Conservation (phyloP, 2,797 vertebrate species). For the Botia almorhae region DNA sequence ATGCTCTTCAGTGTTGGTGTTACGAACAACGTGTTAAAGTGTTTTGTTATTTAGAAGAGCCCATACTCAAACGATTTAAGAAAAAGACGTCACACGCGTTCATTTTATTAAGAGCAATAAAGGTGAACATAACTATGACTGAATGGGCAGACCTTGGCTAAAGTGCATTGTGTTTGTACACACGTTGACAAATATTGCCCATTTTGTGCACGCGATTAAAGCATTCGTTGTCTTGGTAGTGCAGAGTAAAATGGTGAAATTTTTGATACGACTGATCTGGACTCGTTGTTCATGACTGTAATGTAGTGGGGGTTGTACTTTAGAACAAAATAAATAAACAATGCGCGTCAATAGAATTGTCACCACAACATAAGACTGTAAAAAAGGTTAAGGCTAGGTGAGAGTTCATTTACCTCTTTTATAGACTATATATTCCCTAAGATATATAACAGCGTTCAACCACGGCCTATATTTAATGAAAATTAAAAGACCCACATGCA, state of each 20-base stretch:
- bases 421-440: too few relatives aligned
- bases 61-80: conserved; percentile 22
- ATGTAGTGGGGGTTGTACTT: conserved; percentile 19
- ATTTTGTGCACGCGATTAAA: conserved; percentile 3
- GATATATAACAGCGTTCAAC: too few relatives aligned
- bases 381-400: too few relatives aligned
- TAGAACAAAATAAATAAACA: neutral
- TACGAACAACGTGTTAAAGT: conserved; percentile 59
- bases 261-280: neutral
- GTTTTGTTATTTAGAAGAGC: conserved; percentile 38
- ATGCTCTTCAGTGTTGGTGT: conserved; percentile 69
- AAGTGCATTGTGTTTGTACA: neutral
- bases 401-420: too few relatives aligned
- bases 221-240: neutral
- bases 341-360: too few relatives aligned
- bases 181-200: neutral
- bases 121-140: neutral
- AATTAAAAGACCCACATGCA: too few relatives aligned
- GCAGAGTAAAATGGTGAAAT: neutral
- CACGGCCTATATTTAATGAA: too few relatives aligned
- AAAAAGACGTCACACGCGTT: conserved; percentile 36
- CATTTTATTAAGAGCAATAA: conserved; percentile 14
- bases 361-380: too few relatives aligned
- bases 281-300: neutral
- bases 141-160: neutral